Percentiles rank a stretch among this genome's conserved stretches.
Evolutionary conservation across 2,113 vertebrate genomes (phyloP).

Genomic region (Meles meles): DNA sequence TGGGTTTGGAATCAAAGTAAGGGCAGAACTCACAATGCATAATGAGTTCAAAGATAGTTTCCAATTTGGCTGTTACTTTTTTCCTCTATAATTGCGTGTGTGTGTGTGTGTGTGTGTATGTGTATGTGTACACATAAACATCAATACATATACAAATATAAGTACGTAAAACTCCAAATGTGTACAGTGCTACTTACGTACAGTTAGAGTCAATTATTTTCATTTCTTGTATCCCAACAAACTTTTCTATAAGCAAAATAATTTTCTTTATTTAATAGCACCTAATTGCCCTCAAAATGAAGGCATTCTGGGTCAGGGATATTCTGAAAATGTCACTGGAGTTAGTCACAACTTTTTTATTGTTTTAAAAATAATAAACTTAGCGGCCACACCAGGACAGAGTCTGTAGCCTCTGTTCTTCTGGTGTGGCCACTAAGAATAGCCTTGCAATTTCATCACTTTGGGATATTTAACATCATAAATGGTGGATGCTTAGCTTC

Average conservation of each 20-base stretch:
- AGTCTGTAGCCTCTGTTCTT: neutral
- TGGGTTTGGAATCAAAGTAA: neutral
- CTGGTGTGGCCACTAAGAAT: neutral
- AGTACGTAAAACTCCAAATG: neutral
- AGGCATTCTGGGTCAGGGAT: neutral
- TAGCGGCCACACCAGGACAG: neutral
- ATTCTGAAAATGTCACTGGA: neutral
- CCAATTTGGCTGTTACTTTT: neutral
- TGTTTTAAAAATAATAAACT: neutral
- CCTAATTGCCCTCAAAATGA: neutral
- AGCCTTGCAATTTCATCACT: neutral
- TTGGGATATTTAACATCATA: neutral
- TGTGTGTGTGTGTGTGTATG: neutral
- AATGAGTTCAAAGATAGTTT: neutral
- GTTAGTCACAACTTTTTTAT: neutral
- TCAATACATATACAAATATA: neutral
- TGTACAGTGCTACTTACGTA: neutral
- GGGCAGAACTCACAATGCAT: neutral
- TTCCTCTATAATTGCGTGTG: neutral
- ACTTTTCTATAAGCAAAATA: neutral
- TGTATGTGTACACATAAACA: neutral
- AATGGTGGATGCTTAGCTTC: neutral
- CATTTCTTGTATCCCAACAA: neutral
- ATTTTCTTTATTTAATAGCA: constrained; percentile 19
- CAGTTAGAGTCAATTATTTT: neutral